Percentiles rank a stretch among this genome's conserved stretches.
phyloP scores from a whole-genome alignment of 2,113 vertebrate species.

The Setophaga petechia region DNA sequence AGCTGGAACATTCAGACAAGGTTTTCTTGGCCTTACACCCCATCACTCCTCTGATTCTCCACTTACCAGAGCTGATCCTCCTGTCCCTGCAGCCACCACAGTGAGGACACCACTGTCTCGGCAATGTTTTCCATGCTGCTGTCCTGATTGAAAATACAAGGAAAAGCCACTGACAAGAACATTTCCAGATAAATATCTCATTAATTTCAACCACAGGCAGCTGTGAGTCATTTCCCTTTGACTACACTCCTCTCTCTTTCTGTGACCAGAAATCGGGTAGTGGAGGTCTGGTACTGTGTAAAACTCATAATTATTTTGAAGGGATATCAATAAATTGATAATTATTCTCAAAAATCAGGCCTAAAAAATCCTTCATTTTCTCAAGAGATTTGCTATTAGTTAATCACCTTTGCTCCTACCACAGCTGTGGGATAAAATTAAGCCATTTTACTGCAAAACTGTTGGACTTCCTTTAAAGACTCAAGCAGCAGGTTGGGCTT shows the following conservation, averaged over 20 bases:
- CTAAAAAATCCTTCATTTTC: neutral
- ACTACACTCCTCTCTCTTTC: neutral
- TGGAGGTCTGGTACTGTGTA: neutral
- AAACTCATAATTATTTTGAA: neutral
- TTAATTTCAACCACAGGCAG: constrained; percentile 44
- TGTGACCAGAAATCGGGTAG: neutral
- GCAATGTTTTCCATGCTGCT: neutral
- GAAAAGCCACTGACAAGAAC: neutral
- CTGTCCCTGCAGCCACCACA: neutral
- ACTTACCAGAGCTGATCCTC: neutral
- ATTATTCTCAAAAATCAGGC: neutral
- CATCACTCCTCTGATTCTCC: neutral
- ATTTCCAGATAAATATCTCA: constrained; percentile 30
- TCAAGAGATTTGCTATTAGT: neutral
- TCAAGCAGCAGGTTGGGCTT: neutral
- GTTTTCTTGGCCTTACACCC: neutral
- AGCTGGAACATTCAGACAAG: neutral
- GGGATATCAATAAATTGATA: neutral
- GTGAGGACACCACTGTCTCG: neutral
- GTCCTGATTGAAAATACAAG: neutral
- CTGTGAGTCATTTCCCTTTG: constrained; percentile 45
- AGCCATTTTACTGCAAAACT: neutral
- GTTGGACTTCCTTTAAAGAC: neutral
- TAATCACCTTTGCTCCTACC: neutral
- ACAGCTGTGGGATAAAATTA: neutral